A percentile compares a stretch with the other conserved stretches of the same genome.
phyloP scores from a whole-genome alignment of 2,888 invertebrate species.

The Lissocephala sabroskyi region DNA sequence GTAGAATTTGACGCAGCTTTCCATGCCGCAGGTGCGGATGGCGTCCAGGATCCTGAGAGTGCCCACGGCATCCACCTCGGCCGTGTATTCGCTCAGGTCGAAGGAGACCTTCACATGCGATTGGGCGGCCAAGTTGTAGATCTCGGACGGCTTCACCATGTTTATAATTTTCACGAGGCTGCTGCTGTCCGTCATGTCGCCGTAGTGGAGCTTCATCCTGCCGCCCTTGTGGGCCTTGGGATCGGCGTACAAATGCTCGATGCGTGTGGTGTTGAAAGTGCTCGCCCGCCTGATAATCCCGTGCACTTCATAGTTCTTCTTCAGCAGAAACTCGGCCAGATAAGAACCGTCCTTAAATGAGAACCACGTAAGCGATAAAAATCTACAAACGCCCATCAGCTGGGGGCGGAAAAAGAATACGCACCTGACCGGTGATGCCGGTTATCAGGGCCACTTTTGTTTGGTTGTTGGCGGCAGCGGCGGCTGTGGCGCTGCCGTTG shows the following conservation, averaged over 20 bases:
- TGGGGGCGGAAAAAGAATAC: constrained; percentile 30
- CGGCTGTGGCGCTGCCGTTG: constrained; percentile 25
- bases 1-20: constrained; percentile 87
- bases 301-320: constrained; percentile 95
- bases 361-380: constrained; percentile 28
- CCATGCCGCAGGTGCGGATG: constrained; percentile 89
- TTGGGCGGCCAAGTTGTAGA: constrained; percentile 98
- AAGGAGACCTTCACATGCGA: constrained; percentile 99
- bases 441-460: constrained; percentile 87
- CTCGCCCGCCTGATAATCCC: constrained; percentile 96
- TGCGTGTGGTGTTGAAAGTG: constrained; percentile 96
- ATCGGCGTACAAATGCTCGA: constrained; percentile 95
- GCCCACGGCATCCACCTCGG: constrained; percentile 97
- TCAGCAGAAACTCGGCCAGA: constrained; percentile 91
- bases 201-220: constrained; percentile 95
- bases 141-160: constrained; percentile 83
- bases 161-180: constrained; percentile 90
- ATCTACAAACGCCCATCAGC: too few species aligned
- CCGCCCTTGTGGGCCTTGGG: constrained; percentile 91
- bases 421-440: constrained; percentile 97
- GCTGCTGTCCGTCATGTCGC: constrained; percentile 98
- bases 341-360: constrained; percentile 97
- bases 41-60: constrained; percentile 93
- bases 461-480: constrained; percentile 11
- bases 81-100: constrained; percentile 98